Conservation (phyloP, 1,140 invertebrate species). For the Micrasema longulum region DNA sequence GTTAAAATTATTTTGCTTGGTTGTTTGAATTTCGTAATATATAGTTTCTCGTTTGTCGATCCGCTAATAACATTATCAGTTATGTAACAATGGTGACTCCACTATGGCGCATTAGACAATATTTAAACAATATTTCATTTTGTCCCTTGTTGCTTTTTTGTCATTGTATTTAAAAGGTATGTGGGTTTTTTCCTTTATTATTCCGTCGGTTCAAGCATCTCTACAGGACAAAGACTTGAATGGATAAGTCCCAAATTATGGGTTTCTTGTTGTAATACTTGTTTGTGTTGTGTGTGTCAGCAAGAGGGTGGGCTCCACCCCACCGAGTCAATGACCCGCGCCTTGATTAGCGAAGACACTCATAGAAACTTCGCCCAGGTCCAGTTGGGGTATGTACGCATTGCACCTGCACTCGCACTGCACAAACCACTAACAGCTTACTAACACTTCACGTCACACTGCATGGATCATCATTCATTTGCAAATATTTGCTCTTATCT, state of each 20-base stretch:
- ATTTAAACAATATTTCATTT: slow-evolving; percentile 24
- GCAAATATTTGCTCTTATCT: no score
- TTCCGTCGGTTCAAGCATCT: slow-evolving; percentile 23
- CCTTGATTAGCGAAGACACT: slow-evolving; percentile 90
- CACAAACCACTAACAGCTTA: slow-evolving; percentile 4
- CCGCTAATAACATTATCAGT: slow-evolving; percentile 51
- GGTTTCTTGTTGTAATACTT: slow-evolving; percentile 65
- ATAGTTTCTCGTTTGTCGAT: slow-evolving; percentile 1
- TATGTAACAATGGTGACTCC: slow-evolving; percentile 53
- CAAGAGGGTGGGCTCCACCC: slow-evolving; percentile 90
- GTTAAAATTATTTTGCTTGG: neutral
- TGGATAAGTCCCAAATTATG: slow-evolving; percentile 20
- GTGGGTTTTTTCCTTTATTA: slow-evolving; percentile 21
- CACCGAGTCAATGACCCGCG: slow-evolving; percentile 91
- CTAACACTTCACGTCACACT: slow-evolving; percentile 1
- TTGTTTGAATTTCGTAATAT: neutral
- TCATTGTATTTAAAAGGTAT: slow-evolving; percentile 39
- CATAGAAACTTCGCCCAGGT: slow-evolving; percentile 84
- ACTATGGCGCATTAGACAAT: slow-evolving; percentile 10
- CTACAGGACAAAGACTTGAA: slow-evolving; percentile 1
- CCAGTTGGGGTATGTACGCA: slow-evolving; percentile 88
- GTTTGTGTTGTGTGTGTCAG: slow-evolving; percentile 76
- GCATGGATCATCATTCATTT: neutral
- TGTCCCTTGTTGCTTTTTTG: slow-evolving; percentile 36
- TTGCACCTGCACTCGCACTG: neutral